Evolutionary conservation across 2,113 vertebrate species (phyloP).

Genomic region (Alectura lathami): DNA sequence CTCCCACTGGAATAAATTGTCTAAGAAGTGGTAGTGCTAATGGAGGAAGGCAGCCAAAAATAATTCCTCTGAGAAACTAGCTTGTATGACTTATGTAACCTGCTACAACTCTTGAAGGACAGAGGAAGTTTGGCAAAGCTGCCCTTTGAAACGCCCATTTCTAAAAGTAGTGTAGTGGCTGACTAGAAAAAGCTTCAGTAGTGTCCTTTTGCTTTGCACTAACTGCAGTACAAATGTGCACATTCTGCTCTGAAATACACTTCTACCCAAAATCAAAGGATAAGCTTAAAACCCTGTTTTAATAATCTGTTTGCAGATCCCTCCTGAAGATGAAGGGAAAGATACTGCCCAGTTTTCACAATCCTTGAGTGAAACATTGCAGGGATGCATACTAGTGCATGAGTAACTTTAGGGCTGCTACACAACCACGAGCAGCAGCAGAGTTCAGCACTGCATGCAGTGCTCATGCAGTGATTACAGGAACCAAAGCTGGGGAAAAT

Average conservation of each 20-base stretch:
- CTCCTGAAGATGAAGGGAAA: background rate
- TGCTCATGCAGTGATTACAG: background rate
- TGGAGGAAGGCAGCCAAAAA: background rate
- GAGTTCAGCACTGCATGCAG: background rate
- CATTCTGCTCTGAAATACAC: background rate
- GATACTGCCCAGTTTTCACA: background rate
- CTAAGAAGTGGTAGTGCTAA: conserved; percentile 9
- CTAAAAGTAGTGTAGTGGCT: background rate
- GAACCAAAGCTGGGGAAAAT: background rate
- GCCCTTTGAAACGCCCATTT: background rate
- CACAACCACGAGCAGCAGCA: background rate
- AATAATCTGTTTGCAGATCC: background rate
- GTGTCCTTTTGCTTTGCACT: background rate
- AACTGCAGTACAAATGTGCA: background rate
- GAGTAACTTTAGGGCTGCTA: background rate
- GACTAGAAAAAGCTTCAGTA: background rate
- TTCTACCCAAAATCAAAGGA: background rate
- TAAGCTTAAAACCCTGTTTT: background rate
- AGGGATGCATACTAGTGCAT: background rate
- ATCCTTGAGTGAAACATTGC: background rate
- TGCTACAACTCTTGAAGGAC: background rate
- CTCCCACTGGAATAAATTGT: background rate
- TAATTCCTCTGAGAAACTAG: background rate
- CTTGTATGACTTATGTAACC: background rate
- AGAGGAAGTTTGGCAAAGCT: conserved; percentile 2